Conservation (phyloP, 1,140 invertebrate species). For the Metaphire vulgaris region DNA sequence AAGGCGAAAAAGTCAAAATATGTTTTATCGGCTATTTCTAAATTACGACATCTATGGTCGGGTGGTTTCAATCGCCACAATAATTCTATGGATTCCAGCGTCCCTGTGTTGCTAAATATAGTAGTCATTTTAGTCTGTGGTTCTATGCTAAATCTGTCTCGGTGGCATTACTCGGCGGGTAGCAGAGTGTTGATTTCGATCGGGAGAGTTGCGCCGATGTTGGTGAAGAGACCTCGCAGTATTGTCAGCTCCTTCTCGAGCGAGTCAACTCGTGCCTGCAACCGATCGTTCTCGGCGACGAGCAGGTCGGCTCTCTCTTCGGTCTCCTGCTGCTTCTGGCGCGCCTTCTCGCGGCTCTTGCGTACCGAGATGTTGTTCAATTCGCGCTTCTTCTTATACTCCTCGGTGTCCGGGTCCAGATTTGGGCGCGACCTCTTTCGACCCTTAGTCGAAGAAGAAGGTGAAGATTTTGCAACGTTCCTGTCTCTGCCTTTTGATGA, state of each 20-base stretch:
- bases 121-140: no score
- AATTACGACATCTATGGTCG: no score
- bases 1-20: no score
- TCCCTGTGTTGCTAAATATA: no score
- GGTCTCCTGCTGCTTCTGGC: conserved; percentile 45
- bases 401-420: conserved; percentile 31
- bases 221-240: conserved; percentile 44
- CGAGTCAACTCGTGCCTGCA: conserved; percentile 47
- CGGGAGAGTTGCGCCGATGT: neutral
- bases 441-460: neutral
- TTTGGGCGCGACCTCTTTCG: neutral
- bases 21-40: no score
- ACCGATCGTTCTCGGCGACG: conserved; percentile 40
- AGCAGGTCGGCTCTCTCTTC: conserved; percentile 40
- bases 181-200: neutral
- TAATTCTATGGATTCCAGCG: no score
- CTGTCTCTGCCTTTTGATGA: no score
- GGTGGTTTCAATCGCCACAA: no score
- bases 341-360: conserved; percentile 47
- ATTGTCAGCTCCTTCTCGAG: conserved; percentile 47
- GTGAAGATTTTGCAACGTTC: no score
- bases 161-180: neutral
- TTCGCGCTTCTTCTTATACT: conserved; percentile 43
- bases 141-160: no score
- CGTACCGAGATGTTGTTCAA: conserved; percentile 49